Conservation (phyloP, 2,113 vertebrate species). For the Jacana jacana region DNA sequence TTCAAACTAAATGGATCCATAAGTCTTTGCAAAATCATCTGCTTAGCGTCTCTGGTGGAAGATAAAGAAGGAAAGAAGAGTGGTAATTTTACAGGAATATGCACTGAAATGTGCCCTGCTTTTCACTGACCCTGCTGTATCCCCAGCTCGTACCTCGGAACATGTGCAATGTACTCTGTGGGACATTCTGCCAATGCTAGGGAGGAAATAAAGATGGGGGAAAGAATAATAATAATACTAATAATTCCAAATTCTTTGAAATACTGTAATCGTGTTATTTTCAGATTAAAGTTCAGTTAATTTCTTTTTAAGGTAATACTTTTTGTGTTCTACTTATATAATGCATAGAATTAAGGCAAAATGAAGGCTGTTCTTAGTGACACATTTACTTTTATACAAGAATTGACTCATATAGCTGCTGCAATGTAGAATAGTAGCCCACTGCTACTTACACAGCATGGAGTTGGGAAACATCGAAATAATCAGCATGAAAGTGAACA, state of each 20-base stretch:
- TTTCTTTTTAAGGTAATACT: not conserved
- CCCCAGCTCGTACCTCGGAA: not conserved
- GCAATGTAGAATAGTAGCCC: constrained; percentile 8
- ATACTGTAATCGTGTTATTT: not conserved
- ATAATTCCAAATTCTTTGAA: not conserved
- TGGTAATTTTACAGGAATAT: constrained; percentile 30
- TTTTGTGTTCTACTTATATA: not conserved
- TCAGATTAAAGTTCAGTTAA: constrained; percentile 3
- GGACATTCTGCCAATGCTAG: not conserved
- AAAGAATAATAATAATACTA: not conserved
- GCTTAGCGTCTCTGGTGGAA: constrained; percentile 17
- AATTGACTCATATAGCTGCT: not conserved
- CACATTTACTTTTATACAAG: not conserved
- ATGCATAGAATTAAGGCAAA: not conserved
- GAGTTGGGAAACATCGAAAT: not conserved
- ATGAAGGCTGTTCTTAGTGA: not conserved
- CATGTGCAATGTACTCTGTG: not conserved
- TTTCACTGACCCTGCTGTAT: not conserved
- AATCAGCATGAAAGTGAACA: constrained; percentile 25
- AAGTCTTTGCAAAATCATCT: constrained; percentile 53
- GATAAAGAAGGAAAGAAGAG: constrained; percentile 8
- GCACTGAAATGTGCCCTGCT: not conserved
- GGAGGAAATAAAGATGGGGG: not conserved
- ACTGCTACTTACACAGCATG: not conserved
- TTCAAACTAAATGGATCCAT: constrained; percentile 56